These are phyloP conservation scores for Drosophila hawaiiensis DNA, from an alignment of 2,888 invertebrate species.

Conservation along the genomic window DNA sequence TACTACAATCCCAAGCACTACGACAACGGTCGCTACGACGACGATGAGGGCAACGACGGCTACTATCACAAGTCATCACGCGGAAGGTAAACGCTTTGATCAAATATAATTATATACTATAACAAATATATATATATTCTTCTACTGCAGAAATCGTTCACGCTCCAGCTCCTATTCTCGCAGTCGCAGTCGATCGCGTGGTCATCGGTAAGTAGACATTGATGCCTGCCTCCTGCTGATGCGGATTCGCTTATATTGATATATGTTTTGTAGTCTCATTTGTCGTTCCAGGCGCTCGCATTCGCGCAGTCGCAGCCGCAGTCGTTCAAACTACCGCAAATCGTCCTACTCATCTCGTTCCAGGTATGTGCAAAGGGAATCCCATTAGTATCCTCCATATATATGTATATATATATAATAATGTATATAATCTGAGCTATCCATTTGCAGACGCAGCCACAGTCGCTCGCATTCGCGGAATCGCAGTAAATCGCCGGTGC, in stretches of 20 bases:
- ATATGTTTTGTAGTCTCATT: conserved; percentile 47
- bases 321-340: conserved; percentile 74
- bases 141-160: conserved; percentile 65
- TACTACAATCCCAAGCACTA: conserved; percentile 86
- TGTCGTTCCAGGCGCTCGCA: conserved; percentile 72
- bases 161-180: conserved; percentile 71
- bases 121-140: background rate
- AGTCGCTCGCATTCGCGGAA: conserved; percentile 82
- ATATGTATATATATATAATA: no score
- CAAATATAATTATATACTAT: background rate
- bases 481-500: conserved; percentile 67
- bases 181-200: conserved; percentile 71
- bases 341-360: conserved; percentile 80
- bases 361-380: conserved; percentile 44
- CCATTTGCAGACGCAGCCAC: conserved; percentile 70
- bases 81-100: conserved; percentile 49
- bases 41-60: conserved; percentile 87
- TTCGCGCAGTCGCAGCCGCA: conserved; percentile 65
- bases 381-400: background rate
- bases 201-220: conserved; percentile 72
- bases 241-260: background rate
- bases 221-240: no score
- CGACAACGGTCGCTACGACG: conserved; percentile 86
- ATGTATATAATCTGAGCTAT: background rate
- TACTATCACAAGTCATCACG: conserved; percentile 83